A percentile compares a stretch with the other conserved stretches of the same genome.
These are phyloP conservation scores for Copsychus sechellarum DNA, from an alignment of 2,113 vertebrate genomes.

Conservation along the genomic window DNA sequence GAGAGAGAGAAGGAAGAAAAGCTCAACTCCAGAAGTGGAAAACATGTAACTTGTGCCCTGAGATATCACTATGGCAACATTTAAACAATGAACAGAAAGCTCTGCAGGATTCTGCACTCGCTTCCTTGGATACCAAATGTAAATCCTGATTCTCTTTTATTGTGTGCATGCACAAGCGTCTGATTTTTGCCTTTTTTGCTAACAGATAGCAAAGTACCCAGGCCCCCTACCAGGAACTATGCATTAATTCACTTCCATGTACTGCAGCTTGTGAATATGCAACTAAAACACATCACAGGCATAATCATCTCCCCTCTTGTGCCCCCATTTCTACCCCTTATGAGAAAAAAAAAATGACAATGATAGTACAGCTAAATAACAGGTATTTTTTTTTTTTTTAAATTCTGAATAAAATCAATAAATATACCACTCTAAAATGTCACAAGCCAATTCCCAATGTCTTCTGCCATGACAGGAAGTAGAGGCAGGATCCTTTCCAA, in stretches of 20 bases:
- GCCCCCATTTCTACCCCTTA: not conserved
- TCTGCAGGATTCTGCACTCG: conserved; percentile 55
- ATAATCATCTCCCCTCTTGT: not conserved
- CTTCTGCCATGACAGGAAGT: not conserved
- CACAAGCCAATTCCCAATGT: not conserved
- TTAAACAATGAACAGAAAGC: conserved; percentile 79
- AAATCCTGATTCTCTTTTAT: conserved; percentile 49
- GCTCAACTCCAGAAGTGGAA: conserved; percentile 61
- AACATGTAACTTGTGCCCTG: conserved; percentile 70
- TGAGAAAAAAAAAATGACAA: not conserved
- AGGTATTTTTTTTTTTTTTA: not conserved
- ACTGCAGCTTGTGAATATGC: not conserved
- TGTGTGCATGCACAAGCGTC: not conserved
- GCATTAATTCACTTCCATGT: not conserved
- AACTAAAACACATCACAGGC: not conserved
- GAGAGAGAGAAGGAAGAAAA: not conserved
- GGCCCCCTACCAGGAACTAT: not conserved
- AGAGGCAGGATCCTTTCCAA: not conserved
- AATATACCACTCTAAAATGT: not conserved
- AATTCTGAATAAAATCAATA: not conserved
- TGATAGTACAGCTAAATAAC: not conserved
- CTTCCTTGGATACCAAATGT: conserved; percentile 66
- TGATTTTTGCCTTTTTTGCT: conserved; percentile 30
- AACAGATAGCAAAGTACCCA: not conserved
- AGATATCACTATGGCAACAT: conserved; percentile 77